Evolutionary conservation across 2,888 invertebrate species (phyloP).

Genomic region (Leucozona laternaria): DNA sequence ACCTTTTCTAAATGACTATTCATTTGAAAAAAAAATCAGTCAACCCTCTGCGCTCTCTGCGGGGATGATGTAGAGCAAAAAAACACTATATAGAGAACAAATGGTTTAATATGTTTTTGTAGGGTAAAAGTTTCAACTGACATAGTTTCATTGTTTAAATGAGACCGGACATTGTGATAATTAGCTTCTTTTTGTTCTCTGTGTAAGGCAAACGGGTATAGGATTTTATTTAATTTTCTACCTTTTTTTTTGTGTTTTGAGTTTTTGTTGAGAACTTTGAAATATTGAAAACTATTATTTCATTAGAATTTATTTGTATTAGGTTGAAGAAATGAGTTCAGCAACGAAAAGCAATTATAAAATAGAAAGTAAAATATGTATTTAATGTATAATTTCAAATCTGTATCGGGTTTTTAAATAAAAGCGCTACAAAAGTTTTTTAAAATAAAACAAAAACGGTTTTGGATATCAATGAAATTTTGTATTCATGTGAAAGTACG

Average conservation of each 20-base stretch:
- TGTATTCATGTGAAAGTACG: too few relatives aligned
- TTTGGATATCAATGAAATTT: too few relatives aligned
- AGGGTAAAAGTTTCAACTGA: conserved; percentile 37
- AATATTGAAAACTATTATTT: conserved; percentile 21
- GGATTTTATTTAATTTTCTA: conserved; percentile 12
- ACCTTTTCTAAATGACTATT: conserved; percentile 52
- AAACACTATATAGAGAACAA: conserved; percentile 15
- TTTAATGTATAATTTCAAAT: too few relatives aligned
- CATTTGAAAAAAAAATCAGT: conserved; percentile 58
- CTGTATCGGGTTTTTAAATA: too few relatives aligned
- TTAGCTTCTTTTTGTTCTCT: conserved; percentile 33
- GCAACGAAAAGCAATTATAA: neutral
- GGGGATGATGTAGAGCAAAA: neutral
- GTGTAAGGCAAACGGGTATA: conserved; percentile 15
- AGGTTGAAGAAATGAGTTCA: neutral
- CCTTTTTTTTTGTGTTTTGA: neutral
- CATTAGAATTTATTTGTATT: neutral
- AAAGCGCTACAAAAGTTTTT: too few relatives aligned
- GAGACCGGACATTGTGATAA: conserved; percentile 40
- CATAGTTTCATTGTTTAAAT: conserved; percentile 28
- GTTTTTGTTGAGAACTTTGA: conserved; percentile 14
- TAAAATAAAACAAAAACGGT: too few relatives aligned
- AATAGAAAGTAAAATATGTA: too few relatives aligned
- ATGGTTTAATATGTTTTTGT: conserved; percentile 31
- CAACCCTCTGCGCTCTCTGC: conserved; percentile 1